Percentiles rank a stretch among this genome's conserved stretches.
Evolutionary conservation across 2,797 vertebrate species (phyloP).

Genomic region (Cyclura pinguis): DNA sequence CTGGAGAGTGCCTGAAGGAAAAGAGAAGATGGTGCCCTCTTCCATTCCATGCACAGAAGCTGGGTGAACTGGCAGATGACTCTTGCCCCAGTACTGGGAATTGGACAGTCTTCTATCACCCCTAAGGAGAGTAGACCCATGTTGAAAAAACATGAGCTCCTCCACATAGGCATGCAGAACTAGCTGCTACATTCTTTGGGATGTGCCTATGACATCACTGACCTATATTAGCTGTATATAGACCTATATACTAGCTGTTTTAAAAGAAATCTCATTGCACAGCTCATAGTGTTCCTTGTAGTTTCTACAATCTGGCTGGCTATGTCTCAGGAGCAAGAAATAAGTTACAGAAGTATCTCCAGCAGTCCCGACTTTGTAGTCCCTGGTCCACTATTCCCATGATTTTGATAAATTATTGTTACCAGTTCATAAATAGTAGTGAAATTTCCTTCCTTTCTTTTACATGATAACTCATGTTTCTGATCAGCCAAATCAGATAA

Average conservation of each 20-base stretch:
- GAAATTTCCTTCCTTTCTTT: background rate
- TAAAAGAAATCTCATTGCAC: no score
- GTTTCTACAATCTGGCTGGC: background rate
- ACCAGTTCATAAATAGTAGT: background rate
- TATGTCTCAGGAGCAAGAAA: background rate
- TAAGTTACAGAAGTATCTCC: background rate
- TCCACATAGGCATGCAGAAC: background rate
- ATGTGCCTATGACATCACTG: background rate
- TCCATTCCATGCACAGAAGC: no score
- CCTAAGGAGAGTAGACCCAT: background rate
- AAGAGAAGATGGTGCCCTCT: no score
- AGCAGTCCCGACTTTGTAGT: background rate
- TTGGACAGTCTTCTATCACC: no score
- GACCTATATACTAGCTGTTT: background rate
- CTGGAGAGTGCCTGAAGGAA: background rate
- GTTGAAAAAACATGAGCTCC: background rate
- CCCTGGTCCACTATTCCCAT: accelerated
- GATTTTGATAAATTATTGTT: background rate
- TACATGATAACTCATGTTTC: background rate
- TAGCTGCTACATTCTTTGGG: background rate
- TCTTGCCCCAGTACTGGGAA: no score
- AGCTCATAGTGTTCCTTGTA: background rate
- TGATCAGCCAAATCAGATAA: background rate
- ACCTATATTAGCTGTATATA: no score
- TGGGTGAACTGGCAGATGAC: no score